phyloP scores from a whole-genome alignment of 2,888 invertebrate genomes.

The Hyles lineata region DNA sequence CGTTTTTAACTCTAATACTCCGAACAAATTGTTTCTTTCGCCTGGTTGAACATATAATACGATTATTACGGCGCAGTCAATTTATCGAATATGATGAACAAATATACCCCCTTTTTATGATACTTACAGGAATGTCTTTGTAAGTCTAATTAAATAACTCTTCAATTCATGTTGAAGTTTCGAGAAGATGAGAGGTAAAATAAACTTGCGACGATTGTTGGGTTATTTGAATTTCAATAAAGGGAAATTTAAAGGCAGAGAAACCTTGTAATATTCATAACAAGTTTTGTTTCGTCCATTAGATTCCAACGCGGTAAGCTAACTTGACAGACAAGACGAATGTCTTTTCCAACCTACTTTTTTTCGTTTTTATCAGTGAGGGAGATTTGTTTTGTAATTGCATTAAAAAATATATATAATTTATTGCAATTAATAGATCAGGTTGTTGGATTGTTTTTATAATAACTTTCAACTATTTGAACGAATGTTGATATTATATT shows the following conservation, averaged over 20 bases:
- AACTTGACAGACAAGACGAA: slow-evolving; percentile 4
- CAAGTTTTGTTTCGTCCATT: slow-evolving; percentile 52
- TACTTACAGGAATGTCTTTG: not conserved
- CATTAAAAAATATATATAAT: not conserved
- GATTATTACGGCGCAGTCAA: not conserved
- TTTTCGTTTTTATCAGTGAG: not conserved
- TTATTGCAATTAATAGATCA: too few species aligned
- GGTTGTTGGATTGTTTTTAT: too few species aligned
- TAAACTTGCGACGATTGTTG: slow-evolving; percentile 37
- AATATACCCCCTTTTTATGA: not conserved
- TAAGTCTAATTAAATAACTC: slow-evolving; percentile 17
- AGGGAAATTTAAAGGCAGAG: slow-evolving; percentile 37
- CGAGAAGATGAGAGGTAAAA: slow-evolving; percentile 37
- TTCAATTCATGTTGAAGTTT: slow-evolving; percentile 34
- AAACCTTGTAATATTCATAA: slow-evolving; percentile 45
- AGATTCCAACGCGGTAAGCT: slow-evolving; percentile 24
- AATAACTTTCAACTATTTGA: too few species aligned
- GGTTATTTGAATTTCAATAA: slow-evolving; percentile 48
- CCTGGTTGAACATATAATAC: not conserved
- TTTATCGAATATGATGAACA: not conserved
- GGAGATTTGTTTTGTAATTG: not conserved
- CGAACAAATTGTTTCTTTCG: slow-evolving; percentile 3
- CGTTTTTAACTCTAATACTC: not conserved
- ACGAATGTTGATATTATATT: too few species aligned
- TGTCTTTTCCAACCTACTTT: not conserved